Conservation (phyloP, 2,113 vertebrate species). For the Rattus rattus region DNA sequence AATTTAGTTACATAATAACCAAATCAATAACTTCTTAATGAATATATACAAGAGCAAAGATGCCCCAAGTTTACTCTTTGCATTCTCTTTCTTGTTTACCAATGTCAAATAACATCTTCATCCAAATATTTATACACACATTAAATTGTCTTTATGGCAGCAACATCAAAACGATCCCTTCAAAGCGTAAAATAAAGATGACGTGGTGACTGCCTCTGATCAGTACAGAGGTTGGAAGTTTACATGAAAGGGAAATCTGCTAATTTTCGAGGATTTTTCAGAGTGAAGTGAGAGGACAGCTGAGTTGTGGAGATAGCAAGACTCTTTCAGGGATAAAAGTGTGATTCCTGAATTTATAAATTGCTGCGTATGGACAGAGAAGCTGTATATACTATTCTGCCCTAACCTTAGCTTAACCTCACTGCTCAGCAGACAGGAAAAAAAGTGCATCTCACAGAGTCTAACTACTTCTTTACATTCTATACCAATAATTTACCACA, state of each 20-base stretch:
- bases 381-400: background rate
- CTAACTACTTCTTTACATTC: background rate
- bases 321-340: background rate
- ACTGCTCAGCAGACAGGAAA: background rate
- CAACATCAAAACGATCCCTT: background rate
- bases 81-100: background rate
- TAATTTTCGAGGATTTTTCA: background rate
- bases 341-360: background rate
- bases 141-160: background rate
- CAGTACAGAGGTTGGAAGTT: background rate
- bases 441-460: background rate
- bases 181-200: background rate
- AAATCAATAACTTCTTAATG: background rate
- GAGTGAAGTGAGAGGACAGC: background rate
- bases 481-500: background rate
- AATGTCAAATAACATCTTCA: background rate
- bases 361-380: accelerated
- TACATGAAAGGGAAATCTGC: background rate
- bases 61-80: too few species aligned
- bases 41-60: background rate
- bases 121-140: background rate
- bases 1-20: background rate
- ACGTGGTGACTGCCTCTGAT: background rate
- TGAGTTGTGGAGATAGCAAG: background rate
- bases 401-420: background rate